These are phyloP conservation scores for Drosophila siamana DNA, from an alignment of 2,888 invertebrate species.

Conservation along the genomic window DNA sequence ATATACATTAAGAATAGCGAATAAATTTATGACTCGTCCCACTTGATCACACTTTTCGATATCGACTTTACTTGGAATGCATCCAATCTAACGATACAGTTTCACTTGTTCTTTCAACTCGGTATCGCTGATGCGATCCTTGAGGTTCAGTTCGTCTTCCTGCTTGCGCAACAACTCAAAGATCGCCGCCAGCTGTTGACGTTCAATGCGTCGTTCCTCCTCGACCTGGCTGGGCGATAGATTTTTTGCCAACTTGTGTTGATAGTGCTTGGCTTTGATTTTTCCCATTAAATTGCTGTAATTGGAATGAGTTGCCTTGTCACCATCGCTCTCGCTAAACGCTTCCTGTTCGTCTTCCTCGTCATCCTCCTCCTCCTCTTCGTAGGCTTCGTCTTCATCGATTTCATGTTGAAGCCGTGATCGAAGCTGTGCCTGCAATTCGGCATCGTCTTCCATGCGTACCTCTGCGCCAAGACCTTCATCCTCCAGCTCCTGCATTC, in stretches of 20 bases:
- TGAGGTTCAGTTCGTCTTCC: constrained; percentile 85
- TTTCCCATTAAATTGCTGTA: constrained; percentile 66
- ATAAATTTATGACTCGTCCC: constrained; percentile 13
- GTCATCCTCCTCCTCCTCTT: constrained; percentile 62
- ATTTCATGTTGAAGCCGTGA: constrained; percentile 38
- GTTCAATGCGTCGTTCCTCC: constrained; percentile 83
- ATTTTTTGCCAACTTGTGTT: constrained; percentile 69
- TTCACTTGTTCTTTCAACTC: constrained; percentile 84
- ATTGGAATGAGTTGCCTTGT: constrained; percentile 10
- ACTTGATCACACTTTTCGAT: constrained; percentile 57
- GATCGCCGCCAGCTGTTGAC: constrained; percentile 85
- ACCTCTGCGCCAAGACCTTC: constrained; percentile 69
- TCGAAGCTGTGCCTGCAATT: constrained; percentile 30
- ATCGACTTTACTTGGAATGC: constrained; percentile 13
- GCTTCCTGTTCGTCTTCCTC: constrained; percentile 57
- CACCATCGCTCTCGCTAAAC: constrained; percentile 55
- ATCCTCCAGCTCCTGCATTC: constrained; percentile 63
- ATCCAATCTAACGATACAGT: constrained; percentile 79
- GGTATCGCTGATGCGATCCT: constrained; percentile 78
- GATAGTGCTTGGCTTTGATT: constrained; percentile 71
- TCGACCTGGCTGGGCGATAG: constrained; percentile 75
- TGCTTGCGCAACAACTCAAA: constrained; percentile 85
- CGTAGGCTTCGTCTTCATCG: constrained; percentile 63
- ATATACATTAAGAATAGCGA: constrained; percentile 14
- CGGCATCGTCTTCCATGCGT: constrained; percentile 53